Evolutionary conservation across 1,140 invertebrate genomes (phyloP).

Genomic region (Aphelenchoides besseyi): DNA sequence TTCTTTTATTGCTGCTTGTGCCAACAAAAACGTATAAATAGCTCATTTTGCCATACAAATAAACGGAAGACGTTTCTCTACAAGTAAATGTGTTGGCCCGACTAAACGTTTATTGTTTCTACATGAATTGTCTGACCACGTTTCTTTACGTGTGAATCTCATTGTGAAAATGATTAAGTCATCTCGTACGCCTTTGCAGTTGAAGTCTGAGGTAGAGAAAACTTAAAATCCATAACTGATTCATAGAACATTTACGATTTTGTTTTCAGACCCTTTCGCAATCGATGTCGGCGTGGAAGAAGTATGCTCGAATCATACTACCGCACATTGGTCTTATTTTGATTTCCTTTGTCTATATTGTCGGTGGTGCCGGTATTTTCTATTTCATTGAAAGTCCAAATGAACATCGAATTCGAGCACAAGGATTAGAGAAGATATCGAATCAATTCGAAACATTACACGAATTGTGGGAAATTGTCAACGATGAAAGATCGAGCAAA

Average conservation of each 20-base stretch:
- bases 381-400: conserved; percentile 48
- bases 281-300: conserved; percentile 48
- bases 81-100: too few species aligned
- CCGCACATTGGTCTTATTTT: conserved; percentile 51
- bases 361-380: conserved; percentile 53
- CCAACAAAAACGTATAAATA: too few species aligned
- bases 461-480: conserved; percentile 33
- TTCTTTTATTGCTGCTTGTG: conserved; percentile 2
- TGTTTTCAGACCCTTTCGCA: background rate
- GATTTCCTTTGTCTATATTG: conserved; percentile 41
- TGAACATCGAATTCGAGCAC: conserved; percentile 39
- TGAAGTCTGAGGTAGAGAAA: background rate
- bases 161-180: background rate
- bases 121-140: too few species aligned
- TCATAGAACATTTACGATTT: background rate
- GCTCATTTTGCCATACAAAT: too few species aligned
- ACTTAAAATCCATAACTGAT: background rate
- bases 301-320: conserved; percentile 44
- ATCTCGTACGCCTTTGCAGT: background rate
- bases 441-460: conserved; percentile 43
- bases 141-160: too few species aligned
- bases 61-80: too few species aligned
- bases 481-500: background rate
- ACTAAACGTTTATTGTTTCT: too few species aligned
- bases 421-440: conserved; percentile 35